These are phyloP conservation scores for Malurus cyaneus DNA, from an alignment of 2,113 vertebrate genomes.

Conservation along the genomic window DNA sequence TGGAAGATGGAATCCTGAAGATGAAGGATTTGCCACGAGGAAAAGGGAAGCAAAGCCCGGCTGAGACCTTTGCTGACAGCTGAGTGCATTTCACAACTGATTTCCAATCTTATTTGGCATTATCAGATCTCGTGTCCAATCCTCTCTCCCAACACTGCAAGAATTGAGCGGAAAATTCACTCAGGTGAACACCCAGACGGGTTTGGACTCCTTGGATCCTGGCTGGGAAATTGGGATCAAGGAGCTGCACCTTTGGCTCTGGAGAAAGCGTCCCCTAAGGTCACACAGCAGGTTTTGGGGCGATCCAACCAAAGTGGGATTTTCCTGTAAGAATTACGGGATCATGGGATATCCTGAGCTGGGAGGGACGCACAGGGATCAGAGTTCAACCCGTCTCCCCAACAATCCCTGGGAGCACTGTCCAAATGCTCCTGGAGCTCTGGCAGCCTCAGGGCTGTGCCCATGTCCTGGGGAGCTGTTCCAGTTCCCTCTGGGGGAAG, in stretches of 20 bases:
- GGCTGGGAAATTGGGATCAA: neutral
- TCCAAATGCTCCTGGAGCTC: neutral
- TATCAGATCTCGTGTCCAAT: neutral
- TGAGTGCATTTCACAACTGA: too few species aligned
- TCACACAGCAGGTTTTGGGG: neutral
- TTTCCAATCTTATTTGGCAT: neutral
- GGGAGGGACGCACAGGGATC: neutral
- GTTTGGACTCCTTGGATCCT: too few species aligned
- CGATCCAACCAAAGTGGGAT: neutral
- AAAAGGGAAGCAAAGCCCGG: neutral
- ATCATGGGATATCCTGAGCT: neutral
- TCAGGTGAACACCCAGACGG: too few species aligned
- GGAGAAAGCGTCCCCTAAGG: neutral
- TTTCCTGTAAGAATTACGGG: neutral
- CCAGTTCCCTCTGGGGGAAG: neutral
- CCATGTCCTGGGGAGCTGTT: neutral
- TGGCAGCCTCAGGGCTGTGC: fast-evolving
- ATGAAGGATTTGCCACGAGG: neutral
- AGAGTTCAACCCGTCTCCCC: neutral
- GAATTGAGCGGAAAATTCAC: too few species aligned
- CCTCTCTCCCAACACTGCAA: too few species aligned
- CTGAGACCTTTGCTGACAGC: neutral
- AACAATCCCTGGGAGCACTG: fast-evolving
- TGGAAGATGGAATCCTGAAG: neutral
- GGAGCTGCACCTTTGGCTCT: neutral